Evolutionary conservation across 2,888 invertebrate species (phyloP).

Genomic region (Volucella inflata): DNA sequence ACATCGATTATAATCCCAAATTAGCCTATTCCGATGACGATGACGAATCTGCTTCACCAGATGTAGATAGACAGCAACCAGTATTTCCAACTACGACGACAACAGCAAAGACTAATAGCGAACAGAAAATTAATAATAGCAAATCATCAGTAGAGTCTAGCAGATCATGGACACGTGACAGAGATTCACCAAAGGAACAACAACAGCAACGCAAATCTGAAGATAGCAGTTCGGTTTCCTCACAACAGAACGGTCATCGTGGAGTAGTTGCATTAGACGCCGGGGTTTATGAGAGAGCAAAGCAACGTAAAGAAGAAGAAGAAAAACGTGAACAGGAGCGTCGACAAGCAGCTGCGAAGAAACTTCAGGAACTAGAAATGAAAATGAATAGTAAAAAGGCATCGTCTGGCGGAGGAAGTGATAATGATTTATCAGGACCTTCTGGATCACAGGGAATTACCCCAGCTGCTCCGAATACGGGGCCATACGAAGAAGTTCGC

Average conservation of each 20-base stretch:
- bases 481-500: conserved; percentile 55
- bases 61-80: conserved; percentile 55
- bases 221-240: conserved; percentile 69
- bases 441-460: conserved; percentile 46
- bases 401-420: conserved; percentile 80
- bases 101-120: conserved; percentile 76
- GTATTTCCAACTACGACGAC: conserved; percentile 73
- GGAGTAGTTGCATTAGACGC: conserved; percentile 87
- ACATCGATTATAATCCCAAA: conserved; percentile 97
- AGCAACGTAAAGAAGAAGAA: conserved; percentile 94
- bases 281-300: conserved; percentile 92
- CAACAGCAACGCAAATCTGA: conserved; percentile 75
- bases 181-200: conserved; percentile 62
- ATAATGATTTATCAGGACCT: conserved; percentile 77
- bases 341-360: conserved; percentile 86
- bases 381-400: conserved; percentile 86
- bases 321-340: conserved; percentile 90
- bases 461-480: conserved; percentile 59
- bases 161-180: conserved; percentile 58
- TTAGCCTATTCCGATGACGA: conserved; percentile 98
- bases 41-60: conserved; percentile 87
- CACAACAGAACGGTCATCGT: conserved; percentile 82
- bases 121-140: conserved; percentile 64
- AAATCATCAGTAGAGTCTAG: conserved; percentile 58
- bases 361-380: conserved; percentile 88